Evolutionary conservation across 2,113 vertebrate genomes (phyloP).

Genomic region (Bubo scandiacus): DNA sequence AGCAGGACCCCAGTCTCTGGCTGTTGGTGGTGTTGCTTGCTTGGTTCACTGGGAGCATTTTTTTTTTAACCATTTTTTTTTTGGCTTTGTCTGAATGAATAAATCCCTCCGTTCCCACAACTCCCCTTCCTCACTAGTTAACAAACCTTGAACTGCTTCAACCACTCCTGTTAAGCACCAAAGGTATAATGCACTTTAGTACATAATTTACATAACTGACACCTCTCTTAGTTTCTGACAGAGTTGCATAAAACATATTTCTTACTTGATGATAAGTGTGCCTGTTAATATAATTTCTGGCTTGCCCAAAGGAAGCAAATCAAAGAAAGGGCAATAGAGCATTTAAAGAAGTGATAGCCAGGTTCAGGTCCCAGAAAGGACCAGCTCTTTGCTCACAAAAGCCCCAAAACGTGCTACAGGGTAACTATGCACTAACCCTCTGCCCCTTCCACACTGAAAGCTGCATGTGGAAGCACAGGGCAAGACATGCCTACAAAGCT

Average conservation of each 20-base stretch:
- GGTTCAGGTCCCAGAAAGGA: not conserved
- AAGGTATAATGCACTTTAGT: accelerated
- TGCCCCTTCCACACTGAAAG: not conserved
- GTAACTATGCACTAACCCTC: not conserved
- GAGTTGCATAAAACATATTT: not conserved
- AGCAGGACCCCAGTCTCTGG: not conserved
- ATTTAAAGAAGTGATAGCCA: not conserved
- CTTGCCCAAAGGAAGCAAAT: not conserved
- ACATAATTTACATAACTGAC: not conserved
- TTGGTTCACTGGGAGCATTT: not conserved
- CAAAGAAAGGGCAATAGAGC: not conserved
- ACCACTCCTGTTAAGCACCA: not conserved
- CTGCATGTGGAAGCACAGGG: not conserved
- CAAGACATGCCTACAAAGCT: not conserved
- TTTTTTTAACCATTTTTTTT: not conserved
- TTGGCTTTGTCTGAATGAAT: not conserved
- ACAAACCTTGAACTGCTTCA: not conserved
- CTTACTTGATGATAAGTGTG: not conserved
- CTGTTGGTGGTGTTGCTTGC: not conserved
- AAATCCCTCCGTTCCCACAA: not conserved
- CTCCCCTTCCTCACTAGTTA: not conserved
- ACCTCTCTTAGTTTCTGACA: not conserved
- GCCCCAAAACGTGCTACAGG: accelerated
- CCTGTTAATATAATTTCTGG: not conserved
- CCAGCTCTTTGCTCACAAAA: not conserved